These are phyloP conservation scores for Thunnus maccoyii DNA, from an alignment of 2,113 vertebrate genomes.

Conservation along the genomic window DNA sequence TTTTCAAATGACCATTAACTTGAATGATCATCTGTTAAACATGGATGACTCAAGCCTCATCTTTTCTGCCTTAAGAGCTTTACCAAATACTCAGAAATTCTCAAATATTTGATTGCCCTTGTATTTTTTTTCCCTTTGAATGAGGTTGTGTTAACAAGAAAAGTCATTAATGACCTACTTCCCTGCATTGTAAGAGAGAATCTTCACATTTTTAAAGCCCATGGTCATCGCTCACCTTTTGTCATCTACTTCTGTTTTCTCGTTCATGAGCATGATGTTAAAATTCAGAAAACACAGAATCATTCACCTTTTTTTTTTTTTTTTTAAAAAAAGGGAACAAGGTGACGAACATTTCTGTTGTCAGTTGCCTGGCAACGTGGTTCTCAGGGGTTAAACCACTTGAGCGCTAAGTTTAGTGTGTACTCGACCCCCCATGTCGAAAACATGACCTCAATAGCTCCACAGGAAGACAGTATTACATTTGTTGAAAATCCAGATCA, in stretches of 20 bases:
- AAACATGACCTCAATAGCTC: neutral
- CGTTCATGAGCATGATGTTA: neutral
- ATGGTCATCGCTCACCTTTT: neutral
- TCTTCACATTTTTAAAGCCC: neutral
- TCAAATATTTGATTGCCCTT: neutral
- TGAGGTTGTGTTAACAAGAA: neutral
- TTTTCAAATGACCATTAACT: neutral
- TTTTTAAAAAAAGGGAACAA: neutral
- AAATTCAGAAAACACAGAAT: neutral
- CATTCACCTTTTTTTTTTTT: too few species aligned
- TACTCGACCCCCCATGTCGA: neutral
- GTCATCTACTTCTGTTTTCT: too few species aligned
- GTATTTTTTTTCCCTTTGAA: neutral
- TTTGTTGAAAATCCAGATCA: neutral
- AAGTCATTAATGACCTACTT: neutral
- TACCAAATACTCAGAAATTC: neutral
- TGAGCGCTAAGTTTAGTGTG: neutral
- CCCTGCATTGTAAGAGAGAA: neutral
- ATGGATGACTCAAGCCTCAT: neutral
- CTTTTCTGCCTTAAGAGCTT: neutral
- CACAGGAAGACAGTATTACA: neutral
- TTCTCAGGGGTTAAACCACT: slow-evolving; percentile 18
- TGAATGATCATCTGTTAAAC: neutral
- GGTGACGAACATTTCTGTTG: neutral
- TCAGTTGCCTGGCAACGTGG: slow-evolving; percentile 27